phyloP scores from a whole-genome alignment of 1,140 invertebrate species.

The Atta cephalotes region DNA sequence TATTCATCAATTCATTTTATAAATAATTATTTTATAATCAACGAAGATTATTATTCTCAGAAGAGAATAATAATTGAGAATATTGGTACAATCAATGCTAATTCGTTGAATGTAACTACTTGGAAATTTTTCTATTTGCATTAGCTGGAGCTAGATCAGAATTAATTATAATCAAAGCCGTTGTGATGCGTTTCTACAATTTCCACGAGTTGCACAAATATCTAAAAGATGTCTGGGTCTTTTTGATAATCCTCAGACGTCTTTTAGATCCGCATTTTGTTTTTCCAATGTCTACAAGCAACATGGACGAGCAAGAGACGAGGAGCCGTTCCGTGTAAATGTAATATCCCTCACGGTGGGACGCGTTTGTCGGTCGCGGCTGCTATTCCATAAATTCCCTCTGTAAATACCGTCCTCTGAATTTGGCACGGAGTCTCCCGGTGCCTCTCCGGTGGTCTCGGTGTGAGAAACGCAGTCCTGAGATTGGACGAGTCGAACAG shows the following conservation, averaged over 20 bases:
- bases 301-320: neutral
- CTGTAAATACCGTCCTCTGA: conserved; percentile 74
- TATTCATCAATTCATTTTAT: neutral
- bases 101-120: neutral
- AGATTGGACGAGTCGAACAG: conserved; percentile 71
- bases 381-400: conserved; percentile 56
- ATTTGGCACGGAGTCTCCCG: conserved; percentile 72
- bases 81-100: too few species aligned
- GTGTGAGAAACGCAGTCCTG: conserved; percentile 69
- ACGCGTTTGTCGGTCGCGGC: conserved; percentile 5
- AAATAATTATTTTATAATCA: neutral
- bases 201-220: neutral
- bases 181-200: neutral
- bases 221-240: neutral
- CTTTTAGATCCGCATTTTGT: neutral
- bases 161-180: conserved; percentile 22
- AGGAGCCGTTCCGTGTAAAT: conserved; percentile 8
- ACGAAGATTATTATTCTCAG: neutral
- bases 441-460: conserved; percentile 70
- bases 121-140: conserved; percentile 7
- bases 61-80: neutral
- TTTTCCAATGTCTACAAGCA: neutral
- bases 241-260: neutral
- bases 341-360: conserved; percentile 6
- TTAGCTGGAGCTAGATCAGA: neutral